Conservation (phyloP, 2,113 vertebrate genomes). For the Odontesthes bonariensis region DNA sequence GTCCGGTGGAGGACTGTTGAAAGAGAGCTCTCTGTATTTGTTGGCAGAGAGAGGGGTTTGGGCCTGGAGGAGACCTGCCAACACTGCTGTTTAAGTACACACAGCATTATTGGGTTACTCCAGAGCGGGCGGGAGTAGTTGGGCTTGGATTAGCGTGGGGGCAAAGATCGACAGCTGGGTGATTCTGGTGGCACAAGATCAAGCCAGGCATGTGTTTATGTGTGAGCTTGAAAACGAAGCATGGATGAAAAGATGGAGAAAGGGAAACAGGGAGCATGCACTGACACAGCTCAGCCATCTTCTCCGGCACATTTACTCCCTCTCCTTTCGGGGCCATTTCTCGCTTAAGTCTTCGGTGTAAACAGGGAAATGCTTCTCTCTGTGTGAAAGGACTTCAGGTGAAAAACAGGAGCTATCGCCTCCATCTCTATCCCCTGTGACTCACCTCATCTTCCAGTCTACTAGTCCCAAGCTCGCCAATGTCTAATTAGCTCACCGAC, state of each 20-base stretch:
- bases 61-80: conserved; percentile 76
- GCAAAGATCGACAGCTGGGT: conserved; percentile 60
- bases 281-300: conserved; percentile 28
- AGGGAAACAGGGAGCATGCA: conserved; percentile 9
- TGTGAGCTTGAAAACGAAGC: conserved; percentile 11
- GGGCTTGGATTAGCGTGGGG: conserved; percentile 43
- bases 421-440: conserved; percentile 59
- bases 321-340: conserved; percentile 48
- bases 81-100: conserved; percentile 85
- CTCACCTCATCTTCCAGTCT: conserved; percentile 58
- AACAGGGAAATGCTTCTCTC: conserved; percentile 31
- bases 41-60: conserved; percentile 76
- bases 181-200: conserved; percentile 50
- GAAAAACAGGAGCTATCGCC: conserved; percentile 58
- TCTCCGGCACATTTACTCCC: conserved; percentile 49
- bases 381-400: conserved; percentile 49
- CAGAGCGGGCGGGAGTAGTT: conserved; percentile 76
- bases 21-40: conserved; percentile 75
- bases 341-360: conserved; percentile 57
- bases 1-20: conserved; percentile 60
- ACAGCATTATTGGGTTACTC: conserved; percentile 85
- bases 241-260: conserved; percentile 1
- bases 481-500: conserved; percentile 73
- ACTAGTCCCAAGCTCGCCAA: conserved; percentile 38
- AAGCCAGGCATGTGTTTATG: conserved; percentile 30